Conservation (phyloP, 2,888 invertebrate species). For the Frankliniella fusca region DNA sequence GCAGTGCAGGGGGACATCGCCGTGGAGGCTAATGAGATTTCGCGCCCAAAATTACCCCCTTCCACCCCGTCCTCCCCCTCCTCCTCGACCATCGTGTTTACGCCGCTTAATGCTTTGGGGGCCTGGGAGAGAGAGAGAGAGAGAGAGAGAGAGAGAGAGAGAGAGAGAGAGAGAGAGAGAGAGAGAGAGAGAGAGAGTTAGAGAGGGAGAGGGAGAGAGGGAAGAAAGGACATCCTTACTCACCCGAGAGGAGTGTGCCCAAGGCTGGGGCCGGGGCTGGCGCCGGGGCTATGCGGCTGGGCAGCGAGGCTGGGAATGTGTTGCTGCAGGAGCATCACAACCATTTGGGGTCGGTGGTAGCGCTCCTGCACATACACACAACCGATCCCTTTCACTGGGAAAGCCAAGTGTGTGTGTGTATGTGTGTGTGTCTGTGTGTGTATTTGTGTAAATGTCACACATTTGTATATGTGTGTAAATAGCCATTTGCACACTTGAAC, state of each 20-base stretch:
- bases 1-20: background rate
- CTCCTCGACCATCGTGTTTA: background rate
- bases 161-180: background rate
- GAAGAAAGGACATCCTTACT: background rate
- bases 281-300: background rate
- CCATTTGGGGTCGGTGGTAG: conserved; percentile 5
- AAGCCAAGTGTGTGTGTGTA: too few species aligned
- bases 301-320: background rate
- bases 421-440: too few species aligned
- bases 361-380: background rate
- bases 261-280: background rate
- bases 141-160: too few species aligned
- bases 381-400: too few species aligned
- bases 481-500: too few species aligned
- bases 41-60: conserved; percentile 8
- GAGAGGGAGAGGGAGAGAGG: background rate
- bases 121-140: too few species aligned
- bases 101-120: too few species aligned
- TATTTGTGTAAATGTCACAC: too few species aligned
- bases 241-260: background rate
- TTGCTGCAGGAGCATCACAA: conserved; percentile 18
- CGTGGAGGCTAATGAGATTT: conserved; percentile 15
- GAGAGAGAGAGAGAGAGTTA: background rate
- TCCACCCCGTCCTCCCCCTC: background rate
- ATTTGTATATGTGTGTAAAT: too few species aligned